Evolutionary conservation across 2,797 vertebrate species (phyloP).

Genomic region (Trachops cirrhosus): DNA sequence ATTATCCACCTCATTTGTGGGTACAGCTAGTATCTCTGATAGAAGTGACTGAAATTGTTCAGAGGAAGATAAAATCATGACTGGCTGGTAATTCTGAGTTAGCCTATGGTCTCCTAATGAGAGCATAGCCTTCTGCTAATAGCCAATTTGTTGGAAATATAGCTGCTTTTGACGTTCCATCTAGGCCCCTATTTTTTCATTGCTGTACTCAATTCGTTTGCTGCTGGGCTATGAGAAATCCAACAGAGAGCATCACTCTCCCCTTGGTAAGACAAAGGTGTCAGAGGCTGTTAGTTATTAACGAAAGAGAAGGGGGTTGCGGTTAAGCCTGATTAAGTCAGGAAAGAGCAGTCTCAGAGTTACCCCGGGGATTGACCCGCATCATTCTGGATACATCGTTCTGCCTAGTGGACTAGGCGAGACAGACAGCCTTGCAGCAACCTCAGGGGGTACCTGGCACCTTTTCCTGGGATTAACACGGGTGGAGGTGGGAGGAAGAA

Average conservation of each 20-base stretch:
- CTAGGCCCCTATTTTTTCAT: background rate
- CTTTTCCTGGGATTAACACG: background rate
- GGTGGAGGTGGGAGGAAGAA: background rate
- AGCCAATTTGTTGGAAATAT: conserved; percentile 54
- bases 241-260: background rate
- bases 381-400: background rate
- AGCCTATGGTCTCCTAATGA: conserved; percentile 45
- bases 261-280: background rate
- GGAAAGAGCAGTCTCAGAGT: background rate
- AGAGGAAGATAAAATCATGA: conserved; percentile 38
- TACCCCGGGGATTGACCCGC: background rate
- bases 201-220: background rate
- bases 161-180: conserved; percentile 30
- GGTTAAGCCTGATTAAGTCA: background rate
- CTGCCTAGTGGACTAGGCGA: background rate
- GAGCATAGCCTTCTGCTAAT: conserved; percentile 43
- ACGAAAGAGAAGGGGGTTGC: background rate
- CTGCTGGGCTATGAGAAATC: background rate
- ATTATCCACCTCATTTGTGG: conserved; percentile 54
- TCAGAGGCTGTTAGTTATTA: background rate
- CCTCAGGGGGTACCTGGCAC: background rate
- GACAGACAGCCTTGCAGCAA: background rate
- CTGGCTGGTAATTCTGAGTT: conserved; percentile 38
- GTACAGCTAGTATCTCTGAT: background rate
- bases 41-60: conserved; percentile 42